phyloP scores from a whole-genome alignment of 2,888 invertebrate species.

The Eremobia ochroleuca region DNA sequence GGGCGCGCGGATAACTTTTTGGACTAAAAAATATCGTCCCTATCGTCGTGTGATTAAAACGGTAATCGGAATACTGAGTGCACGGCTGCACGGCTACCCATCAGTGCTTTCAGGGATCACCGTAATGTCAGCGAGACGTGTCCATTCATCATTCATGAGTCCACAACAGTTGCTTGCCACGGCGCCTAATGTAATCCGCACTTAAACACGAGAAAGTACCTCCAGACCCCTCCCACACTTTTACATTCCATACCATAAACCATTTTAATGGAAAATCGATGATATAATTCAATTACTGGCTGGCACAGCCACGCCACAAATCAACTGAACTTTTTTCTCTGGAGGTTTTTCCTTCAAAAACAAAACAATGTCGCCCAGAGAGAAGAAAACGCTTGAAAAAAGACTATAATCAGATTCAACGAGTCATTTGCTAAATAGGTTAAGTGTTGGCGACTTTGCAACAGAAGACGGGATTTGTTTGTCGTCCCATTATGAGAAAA shows the following conservation, averaged over 20 bases:
- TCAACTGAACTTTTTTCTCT: conserved; percentile 74
- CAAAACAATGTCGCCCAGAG: conserved; percentile 82
- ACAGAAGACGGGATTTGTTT: conserved; percentile 67
- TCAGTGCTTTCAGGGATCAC: conserved; percentile 28
- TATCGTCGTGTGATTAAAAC: conserved; percentile 3
- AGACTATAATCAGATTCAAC: conserved; percentile 80
- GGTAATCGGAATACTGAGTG: conserved; percentile 4
- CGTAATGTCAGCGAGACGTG: conserved; percentile 29
- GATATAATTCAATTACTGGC: conserved; percentile 90
- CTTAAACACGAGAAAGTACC: conserved; percentile 71
- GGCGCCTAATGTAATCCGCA: conserved; percentile 48
- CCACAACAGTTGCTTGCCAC: conserved; percentile 24
- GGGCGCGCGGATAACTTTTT: not conserved
- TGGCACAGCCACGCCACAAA: conserved; percentile 84
- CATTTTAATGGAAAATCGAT: conserved; percentile 91
- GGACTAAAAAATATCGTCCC: not conserved
- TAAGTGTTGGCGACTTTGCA: conserved; percentile 72
- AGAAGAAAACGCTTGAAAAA: conserved; percentile 71
- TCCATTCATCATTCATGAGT: conserved; percentile 51
- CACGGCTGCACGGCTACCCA: conserved; percentile 9
- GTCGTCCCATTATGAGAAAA: conserved; percentile 42
- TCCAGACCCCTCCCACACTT: conserved; percentile 84
- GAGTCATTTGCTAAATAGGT: conserved; percentile 86
- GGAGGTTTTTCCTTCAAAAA: conserved; percentile 74
- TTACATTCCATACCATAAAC: conserved; percentile 89